Evolutionary conservation across 2,888 invertebrate genomes (phyloP), one percentile per base, ranked within the genome.

Genomic region (Mesorhabditis belari): DNA sequence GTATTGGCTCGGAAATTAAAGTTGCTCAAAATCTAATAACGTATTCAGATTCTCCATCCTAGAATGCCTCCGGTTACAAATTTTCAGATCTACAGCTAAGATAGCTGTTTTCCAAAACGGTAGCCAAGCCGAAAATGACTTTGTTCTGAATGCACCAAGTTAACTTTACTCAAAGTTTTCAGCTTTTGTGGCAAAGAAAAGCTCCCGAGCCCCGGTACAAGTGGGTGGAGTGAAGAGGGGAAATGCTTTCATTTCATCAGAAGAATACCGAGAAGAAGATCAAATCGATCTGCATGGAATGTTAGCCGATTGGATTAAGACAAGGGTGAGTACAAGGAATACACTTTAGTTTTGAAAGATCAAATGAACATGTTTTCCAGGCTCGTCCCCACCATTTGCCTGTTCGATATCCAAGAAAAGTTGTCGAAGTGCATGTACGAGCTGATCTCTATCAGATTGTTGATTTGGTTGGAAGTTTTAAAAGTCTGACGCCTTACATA

Each of bases 361-460:
- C n/a, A n/a, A n/a, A n/a, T n/a, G n/a, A n/a, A n/a, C n/a, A n/a
- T 12, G 6, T 21, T 35, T 35, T 35, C 17, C 44, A 35, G 44
- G 44, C 44, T 17, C 44, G 44, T 1, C 44, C 44, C 44, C 63
- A 67, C 27, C 71, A 71, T 57, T 58, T 71, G 17, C 71, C 71
- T 4, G 57, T 71, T 4, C 64, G 65, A 53, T 63, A 71, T 62
- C 72, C 72, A 25, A 55, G 60, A 12, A 69, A 68, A 3, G 49
- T 64, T 3, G 61, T 77, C 24, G 74, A 75, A 27, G 76, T 80
- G n/a, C 70, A 76, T 55, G 76, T 80, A 12, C 62, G 70, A 2
- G 74, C 76, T 5, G 74, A 76, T 12, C 64, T 80, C 23, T 80
- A 80, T 62, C 80, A 80, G 68, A 73, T 80, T 55, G 80, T 80